Percentiles rank a stretch among this genome's conserved stretches.
These are phyloP conservation scores for Brachionus calyciflorus DNA, from an alignment of 1,140 invertebrate genomes.

Conservation along the genomic window DNA sequence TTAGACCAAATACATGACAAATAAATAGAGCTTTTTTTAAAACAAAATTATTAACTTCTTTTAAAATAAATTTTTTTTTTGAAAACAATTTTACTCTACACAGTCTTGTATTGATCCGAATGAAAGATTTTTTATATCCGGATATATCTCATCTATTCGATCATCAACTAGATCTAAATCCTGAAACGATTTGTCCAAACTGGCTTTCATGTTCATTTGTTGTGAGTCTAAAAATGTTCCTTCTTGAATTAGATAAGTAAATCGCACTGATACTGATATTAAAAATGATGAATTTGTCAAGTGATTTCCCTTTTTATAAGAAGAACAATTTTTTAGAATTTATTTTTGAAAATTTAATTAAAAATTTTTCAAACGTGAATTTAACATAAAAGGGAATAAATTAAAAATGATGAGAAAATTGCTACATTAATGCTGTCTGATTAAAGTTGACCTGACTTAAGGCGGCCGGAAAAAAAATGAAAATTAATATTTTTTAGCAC, in stretches of 20 bases:
- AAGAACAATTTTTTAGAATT: not conserved
- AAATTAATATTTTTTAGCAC: too few relatives aligned
- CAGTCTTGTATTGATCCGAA: slow-evolving; percentile 81
- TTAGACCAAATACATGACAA: slow-evolving; percentile 82
- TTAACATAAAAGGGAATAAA: too few relatives aligned
- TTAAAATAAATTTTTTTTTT: not conserved
- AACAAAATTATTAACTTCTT: too few relatives aligned
- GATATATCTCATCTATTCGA: slow-evolving; percentile 65
- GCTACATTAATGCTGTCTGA: too few relatives aligned
- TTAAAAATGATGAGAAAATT: too few relatives aligned
- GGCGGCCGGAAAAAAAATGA: too few relatives aligned
- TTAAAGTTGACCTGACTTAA: too few relatives aligned
- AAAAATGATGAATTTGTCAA: slow-evolving; percentile 53
- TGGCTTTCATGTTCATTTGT: not conserved
- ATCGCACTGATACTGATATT: slow-evolving; percentile 73
- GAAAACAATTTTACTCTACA: slow-evolving; percentile 62
- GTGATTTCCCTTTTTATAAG: slow-evolving; percentile 43
- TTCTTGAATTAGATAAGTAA: slow-evolving; percentile 72
- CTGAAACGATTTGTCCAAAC: slow-evolving; percentile 51
- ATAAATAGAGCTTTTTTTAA: slow-evolving; percentile 72
- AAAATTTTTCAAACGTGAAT: too few relatives aligned
- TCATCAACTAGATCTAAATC: slow-evolving; percentile 68
- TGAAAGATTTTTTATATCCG: slow-evolving; percentile 69
- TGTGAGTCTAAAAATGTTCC: not conserved
- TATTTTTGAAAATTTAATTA: not conserved